Percentiles rank a stretch among this genome's conserved stretches.
Evolutionary conservation across 2,113 vertebrate genomes (phyloP).

Genomic region (Seriola rivoliana): DNA sequence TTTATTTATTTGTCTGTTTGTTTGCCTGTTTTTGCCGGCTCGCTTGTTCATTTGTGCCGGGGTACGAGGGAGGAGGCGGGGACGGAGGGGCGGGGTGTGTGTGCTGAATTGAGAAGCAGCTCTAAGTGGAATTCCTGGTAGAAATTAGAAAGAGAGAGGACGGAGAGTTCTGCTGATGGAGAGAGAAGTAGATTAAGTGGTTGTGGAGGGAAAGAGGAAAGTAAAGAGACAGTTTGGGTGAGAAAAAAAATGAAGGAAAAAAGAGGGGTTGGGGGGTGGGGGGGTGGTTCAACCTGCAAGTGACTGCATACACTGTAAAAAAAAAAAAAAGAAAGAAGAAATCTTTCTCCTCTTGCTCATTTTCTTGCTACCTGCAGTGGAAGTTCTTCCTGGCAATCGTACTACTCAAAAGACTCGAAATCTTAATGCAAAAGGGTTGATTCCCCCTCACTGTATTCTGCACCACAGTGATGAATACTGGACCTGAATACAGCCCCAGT

Average conservation of each 20-base stretch:
- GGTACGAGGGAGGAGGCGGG: not conserved
- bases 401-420: slow-evolving; percentile 9
- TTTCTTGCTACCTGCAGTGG: slow-evolving; percentile 18
- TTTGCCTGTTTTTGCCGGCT: slow-evolving; percentile 24
- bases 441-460: no score
- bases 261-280: not conserved
- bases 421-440: slow-evolving; percentile 17
- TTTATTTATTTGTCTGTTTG: slow-evolving; percentile 63
- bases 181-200: slow-evolving; percentile 45
- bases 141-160: slow-evolving; percentile 46
- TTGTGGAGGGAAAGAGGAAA: not conserved
- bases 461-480: slow-evolving; percentile 6
- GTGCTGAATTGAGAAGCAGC: slow-evolving; percentile 34
- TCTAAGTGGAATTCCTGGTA: slow-evolving; percentile 40
- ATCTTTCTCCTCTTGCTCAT: not conserved
- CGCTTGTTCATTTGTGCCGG: slow-evolving; percentile 36
- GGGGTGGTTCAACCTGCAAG: slow-evolving; percentile 24
- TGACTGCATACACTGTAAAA: slow-evolving; percentile 13
- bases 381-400: not conserved
- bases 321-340: not conserved
- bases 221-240: slow-evolving; percentile 1
- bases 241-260: not conserved
- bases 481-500: no score
- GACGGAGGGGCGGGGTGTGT: no score
- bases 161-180: slow-evolving; percentile 31